Percentiles rank a stretch among this genome's conserved stretches.
Evolutionary conservation across 2,797 vertebrate genomes (phyloP).

Genomic region (Gallinago solitaria): DNA sequence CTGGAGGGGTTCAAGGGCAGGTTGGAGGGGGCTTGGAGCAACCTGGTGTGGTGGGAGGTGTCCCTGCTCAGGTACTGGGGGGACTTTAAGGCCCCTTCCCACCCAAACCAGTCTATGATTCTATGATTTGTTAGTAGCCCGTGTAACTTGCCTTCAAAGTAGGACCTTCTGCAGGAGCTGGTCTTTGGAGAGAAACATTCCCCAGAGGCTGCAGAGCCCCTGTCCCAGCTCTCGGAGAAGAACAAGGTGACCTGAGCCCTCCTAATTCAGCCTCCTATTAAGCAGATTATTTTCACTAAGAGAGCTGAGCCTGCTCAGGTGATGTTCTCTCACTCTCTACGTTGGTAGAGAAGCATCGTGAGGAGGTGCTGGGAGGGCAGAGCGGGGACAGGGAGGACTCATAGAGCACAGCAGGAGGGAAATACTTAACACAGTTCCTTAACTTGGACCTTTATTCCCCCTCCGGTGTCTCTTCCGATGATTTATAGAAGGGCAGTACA

Average conservation of each 20-base stretch:
- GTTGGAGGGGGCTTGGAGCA: too few relatives aligned
- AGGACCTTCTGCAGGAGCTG: not conserved
- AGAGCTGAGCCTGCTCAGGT: not conserved
- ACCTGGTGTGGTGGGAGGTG: too few relatives aligned
- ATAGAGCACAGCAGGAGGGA: not conserved
- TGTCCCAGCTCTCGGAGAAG: not conserved
- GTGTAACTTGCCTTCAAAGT: rapidly evolving
- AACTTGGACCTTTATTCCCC: not conserved
- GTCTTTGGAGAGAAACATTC: not conserved
- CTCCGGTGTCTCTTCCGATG: not conserved
- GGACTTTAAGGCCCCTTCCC: too few relatives aligned
- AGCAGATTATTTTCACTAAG: not conserved
- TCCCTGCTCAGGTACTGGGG: too few relatives aligned
- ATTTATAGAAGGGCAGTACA: too few relatives aligned
- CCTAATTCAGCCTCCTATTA: not conserved
- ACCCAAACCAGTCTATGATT: too few relatives aligned
- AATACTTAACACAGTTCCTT: not conserved
- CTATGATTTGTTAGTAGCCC: too few relatives aligned
- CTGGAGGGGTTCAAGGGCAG: too few relatives aligned
- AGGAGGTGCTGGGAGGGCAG: not conserved
- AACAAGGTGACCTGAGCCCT: rapidly evolving
- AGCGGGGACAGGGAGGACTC: not conserved
- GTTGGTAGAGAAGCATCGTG: rapidly evolving
- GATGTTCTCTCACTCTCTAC: rapidly evolving
- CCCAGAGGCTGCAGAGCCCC: not conserved